A percentile compares a stretch with the other conserved stretches of the same genome.
phyloP scores from a whole-genome alignment of 2,113 vertebrate genomes.

The Nettapus auritus region DNA sequence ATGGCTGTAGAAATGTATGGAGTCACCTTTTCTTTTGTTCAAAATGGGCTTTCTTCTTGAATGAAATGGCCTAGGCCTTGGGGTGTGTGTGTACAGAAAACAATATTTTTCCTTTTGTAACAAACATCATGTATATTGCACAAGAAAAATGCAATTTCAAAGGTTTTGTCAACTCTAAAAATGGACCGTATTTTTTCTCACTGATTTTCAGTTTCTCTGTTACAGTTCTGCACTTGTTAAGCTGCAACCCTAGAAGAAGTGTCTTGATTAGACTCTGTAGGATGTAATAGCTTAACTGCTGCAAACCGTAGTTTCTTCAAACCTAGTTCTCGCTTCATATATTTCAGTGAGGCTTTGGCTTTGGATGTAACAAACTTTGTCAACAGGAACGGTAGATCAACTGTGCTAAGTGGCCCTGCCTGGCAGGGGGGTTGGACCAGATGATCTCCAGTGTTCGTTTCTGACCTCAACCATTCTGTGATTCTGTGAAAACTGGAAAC shows the following conservation, averaged over 20 bases:
- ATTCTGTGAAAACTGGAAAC: neutral
- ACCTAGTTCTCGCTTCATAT: neutral
- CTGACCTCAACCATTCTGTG: no score
- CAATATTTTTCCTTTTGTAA: neutral
- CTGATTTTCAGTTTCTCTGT: neutral
- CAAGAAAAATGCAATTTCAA: neutral
- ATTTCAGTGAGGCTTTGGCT: neutral
- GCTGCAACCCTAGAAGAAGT: neutral
- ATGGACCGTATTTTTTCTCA: neutral
- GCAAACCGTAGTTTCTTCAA: constrained; percentile 14
- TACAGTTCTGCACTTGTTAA: neutral
- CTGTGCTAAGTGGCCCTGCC: no score
- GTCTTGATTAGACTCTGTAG: constrained; percentile 1
- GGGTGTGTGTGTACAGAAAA: no score
- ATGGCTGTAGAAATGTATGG: neutral
- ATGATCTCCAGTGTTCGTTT: no score
- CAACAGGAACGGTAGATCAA: neutral
- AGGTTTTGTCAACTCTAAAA: neutral
- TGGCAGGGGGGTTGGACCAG: no score
- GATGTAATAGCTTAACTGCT: constrained; percentile 15
- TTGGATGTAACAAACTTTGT: neutral
- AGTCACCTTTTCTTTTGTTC: neutral
- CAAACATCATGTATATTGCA: neutral
- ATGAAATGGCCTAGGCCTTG: neutral
- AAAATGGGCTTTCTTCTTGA: neutral